These are phyloP conservation scores for Odontamblyopus lacepedii DNA, from an alignment of 2,797 vertebrate species.

Conservation along the genomic window DNA sequence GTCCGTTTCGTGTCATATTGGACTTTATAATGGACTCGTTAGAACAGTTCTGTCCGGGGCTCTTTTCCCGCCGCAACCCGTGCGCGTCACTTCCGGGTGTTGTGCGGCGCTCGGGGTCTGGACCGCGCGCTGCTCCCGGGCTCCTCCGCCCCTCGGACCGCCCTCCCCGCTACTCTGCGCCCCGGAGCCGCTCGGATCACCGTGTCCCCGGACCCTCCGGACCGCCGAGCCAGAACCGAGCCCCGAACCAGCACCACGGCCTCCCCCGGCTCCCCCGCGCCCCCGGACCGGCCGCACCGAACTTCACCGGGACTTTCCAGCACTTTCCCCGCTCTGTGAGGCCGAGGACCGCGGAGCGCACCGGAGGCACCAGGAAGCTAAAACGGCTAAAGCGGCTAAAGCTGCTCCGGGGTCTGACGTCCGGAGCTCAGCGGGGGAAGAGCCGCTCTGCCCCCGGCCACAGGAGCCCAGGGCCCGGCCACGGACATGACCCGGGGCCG, in stretches of 20 bases:
- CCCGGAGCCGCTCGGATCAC: neutral
- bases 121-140: neutral
- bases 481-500: neutral
- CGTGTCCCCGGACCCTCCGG: neutral
- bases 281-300: neutral
- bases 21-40: no score
- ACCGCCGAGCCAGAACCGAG: neutral
- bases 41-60: no score
- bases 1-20: no score
- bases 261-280: neutral
- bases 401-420: neutral
- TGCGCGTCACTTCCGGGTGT: neutral
- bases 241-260: neutral
- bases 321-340: neutral
- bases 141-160: neutral
- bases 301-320: neutral
- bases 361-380: neutral
- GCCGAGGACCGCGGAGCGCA: neutral
- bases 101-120: neutral
- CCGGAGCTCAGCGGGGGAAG: neutral
- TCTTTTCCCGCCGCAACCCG: neutral
- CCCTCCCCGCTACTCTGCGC: neutral
- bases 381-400: neutral
- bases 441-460: neutral
- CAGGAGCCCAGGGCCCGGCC: neutral